Percentiles rank a stretch among this genome's conserved stretches.
Evolutionary conservation across 2,797 vertebrate species (phyloP).

Genomic region (Picus viridis): DNA sequence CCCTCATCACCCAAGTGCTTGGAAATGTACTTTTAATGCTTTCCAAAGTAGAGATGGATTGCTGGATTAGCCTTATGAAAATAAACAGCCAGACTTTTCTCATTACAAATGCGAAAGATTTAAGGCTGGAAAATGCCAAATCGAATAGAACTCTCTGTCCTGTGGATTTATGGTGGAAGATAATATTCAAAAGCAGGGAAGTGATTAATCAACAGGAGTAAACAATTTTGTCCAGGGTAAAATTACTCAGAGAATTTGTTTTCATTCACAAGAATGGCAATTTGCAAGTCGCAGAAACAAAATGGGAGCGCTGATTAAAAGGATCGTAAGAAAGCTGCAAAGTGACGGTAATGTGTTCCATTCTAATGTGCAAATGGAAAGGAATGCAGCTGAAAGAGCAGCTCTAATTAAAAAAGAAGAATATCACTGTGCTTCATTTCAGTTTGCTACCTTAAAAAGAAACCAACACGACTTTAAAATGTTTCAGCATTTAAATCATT

Average conservation of each 20-base stretch:
- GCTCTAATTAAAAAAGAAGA: slow-evolving; percentile 8
- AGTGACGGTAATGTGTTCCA: background rate
- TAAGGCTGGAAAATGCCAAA: slow-evolving; percentile 11
- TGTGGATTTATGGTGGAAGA: slow-evolving; percentile 16
- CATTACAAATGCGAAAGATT: slow-evolving; percentile 22
- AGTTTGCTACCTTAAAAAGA: background rate
- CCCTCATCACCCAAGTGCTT: background rate
- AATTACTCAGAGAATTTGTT: background rate
- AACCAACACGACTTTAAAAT: background rate
- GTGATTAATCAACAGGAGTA: slow-evolving; percentile 29
- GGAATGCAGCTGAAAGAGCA: slow-evolving; percentile 26
- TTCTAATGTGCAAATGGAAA: slow-evolving; percentile 31
- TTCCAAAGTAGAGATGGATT: slow-evolving; percentile 46
- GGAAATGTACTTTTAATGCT: slow-evolving; percentile 54
- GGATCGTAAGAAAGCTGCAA: slow-evolving; percentile 24
- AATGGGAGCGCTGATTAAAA: slow-evolving; percentile 40
- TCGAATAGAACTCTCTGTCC: background rate
- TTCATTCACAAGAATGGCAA: slow-evolving; percentile 10
- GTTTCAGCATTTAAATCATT: background rate
- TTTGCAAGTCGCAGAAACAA: slow-evolving; percentile 43
- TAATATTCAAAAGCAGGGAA: background rate
- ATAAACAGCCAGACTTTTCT: slow-evolving; percentile 38
- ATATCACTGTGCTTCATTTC: background rate
- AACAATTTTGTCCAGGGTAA: slow-evolving; percentile 37
- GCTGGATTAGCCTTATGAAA: slow-evolving; percentile 35